Conservation (phyloP, 2,797 vertebrate genomes). For the Sebastes taczanowskii region DNA sequence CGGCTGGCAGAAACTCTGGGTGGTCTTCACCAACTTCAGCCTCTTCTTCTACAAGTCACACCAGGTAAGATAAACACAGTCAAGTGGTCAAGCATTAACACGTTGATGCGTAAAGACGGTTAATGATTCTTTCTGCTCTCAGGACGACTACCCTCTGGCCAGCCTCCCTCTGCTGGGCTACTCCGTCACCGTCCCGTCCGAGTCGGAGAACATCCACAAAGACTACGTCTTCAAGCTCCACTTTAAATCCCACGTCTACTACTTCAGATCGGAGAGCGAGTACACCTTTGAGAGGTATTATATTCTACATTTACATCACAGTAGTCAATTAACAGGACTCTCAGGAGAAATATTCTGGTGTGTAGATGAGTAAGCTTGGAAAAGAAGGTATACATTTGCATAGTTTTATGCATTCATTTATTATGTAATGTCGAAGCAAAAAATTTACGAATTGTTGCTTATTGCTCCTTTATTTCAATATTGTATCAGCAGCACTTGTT, state of each 20-base stretch:
- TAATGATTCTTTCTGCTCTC: neutral
- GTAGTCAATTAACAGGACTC: neutral
- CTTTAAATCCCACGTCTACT: conserved; percentile 98
- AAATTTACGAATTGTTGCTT: no score
- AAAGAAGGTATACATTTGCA: no score
- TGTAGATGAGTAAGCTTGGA: no score
- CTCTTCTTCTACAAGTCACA: conserved; percentile 99
- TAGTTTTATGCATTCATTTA: no score
- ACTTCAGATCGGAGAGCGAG: conserved; percentile 97
- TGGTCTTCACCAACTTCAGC: conserved; percentile 98
- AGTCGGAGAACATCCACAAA: conserved; percentile 96
- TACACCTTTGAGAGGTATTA: conserved; percentile 92
- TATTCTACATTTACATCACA: neutral
- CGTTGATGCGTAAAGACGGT: neutral
- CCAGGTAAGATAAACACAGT: conserved; percentile 81
- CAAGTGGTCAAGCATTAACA: neutral
- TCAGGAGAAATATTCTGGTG: no score
- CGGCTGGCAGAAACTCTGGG: conserved; percentile 99
- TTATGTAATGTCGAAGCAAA: no score
- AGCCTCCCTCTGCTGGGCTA: conserved; percentile 96
- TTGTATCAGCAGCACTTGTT: neutral
- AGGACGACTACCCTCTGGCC: conserved; percentile 97
- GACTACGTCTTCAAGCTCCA: conserved; percentile 98
- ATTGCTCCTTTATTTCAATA: no score
- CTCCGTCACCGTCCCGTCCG: conserved; percentile 91